Percentiles rank a stretch among this genome's conserved stretches.
phyloP scores from a whole-genome alignment of 2,113 vertebrate genomes.

The Hippocampus mohnikei region DNA sequence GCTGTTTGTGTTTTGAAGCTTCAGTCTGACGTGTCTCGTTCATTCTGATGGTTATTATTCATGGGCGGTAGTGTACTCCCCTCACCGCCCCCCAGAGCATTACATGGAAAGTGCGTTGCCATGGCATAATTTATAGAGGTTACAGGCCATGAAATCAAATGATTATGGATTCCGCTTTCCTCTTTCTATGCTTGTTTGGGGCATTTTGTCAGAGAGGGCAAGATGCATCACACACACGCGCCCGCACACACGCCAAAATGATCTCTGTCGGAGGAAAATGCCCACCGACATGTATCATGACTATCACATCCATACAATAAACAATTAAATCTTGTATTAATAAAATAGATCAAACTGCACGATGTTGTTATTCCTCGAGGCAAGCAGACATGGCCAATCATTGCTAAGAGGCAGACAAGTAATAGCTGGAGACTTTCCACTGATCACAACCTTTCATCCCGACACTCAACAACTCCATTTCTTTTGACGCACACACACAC shows the following conservation, averaged over 20 bases:
- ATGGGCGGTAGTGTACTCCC: neutral
- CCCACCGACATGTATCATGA: neutral
- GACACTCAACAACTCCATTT: constrained; percentile 23
- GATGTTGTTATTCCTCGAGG: neutral
- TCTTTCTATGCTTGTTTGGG: constrained; percentile 15
- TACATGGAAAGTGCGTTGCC: constrained; percentile 35
- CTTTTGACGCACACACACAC: neutral
- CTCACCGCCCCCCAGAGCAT: constrained; percentile 9
- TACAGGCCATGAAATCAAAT: constrained; percentile 38
- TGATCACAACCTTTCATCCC: constrained; percentile 22
- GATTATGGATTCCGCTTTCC: constrained; percentile 33
- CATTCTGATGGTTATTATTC: constrained; percentile 6
- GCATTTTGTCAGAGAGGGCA: constrained; percentile 25
- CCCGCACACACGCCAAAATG: neutral
- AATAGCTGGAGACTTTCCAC: constrained; percentile 13
- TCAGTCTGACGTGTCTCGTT: neutral
- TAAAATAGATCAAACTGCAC: neutral
- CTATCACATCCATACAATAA: neutral
- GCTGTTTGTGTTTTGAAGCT: neutral
- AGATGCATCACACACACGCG: neutral
- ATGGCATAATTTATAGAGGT: constrained; percentile 33
- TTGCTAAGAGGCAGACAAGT: neutral
- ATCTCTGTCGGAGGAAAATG: neutral
- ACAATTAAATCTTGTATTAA: neutral
- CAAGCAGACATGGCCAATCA: constrained; percentile 3